Evolutionary conservation across 2,113 vertebrate species (phyloP), one percentile per base, ranked within the genome.

Genomic region (Epinephelus moara): DNA sequence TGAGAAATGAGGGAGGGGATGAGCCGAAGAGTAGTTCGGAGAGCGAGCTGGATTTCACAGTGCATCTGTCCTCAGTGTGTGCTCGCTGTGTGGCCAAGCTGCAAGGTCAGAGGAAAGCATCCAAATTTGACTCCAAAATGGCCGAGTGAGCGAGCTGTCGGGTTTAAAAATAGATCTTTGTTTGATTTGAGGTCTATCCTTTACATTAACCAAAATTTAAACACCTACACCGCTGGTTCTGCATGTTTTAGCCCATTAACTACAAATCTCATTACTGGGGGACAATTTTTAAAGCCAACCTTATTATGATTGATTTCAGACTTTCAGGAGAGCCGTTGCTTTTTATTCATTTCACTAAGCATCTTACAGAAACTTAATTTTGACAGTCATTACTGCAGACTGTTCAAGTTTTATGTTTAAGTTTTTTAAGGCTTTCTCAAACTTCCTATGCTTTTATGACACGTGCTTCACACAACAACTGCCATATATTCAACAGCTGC

Each of bases 161-260:
- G 11, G 15, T 62, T 30, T 11, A 61, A 66, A 68, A 69, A 69
- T 3, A 0, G 53, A 47, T 27, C 57, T 14, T 45, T 8, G 4
- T 25, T 59, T 75, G 23, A 56, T 47, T 63, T 33, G 17, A 30
- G 47, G 50, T 25, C n/a, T 21, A 15, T 45, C 1, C 18, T 80
- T 15, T 25, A 57, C 37, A 50, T 64, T 3, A 21, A 56, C 13
- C 5, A 4, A 19, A 19, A 30, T 21, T 42, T 12, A 52, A 70
- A 59, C 53, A 61, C 25, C 10, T 50, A 8, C 23, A 52, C 19
- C 9, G 2, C 15, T n/a, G 25, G 10, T 15, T 47, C 49, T 30
- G 70, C 50, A 59, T 9, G 37, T 67, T 80, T 45, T 57, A 75
- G 60, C 23, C 27, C 68, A 81, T 80, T 82, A 73, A 73, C 76